These are phyloP conservation scores for Lateolabrax maculatus DNA, from an alignment of 2,797 vertebrate species.

Conservation along the genomic window DNA sequence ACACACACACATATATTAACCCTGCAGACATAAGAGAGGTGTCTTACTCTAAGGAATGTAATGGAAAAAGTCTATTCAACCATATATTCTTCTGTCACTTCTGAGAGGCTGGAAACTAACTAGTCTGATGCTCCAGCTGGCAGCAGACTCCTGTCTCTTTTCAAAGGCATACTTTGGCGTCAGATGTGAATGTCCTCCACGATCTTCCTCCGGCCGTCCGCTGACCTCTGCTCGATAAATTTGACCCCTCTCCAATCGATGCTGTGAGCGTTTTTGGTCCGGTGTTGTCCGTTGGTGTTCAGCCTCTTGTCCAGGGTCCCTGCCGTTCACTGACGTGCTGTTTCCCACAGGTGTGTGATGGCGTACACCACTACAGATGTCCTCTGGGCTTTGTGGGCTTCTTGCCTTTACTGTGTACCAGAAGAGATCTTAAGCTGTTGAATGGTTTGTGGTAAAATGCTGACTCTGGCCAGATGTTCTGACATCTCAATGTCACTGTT, in stretches of 20 bases:
- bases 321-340: background rate
- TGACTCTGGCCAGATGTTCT: background rate
- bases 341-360: background rate
- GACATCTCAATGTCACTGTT: background rate
- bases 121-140: background rate
- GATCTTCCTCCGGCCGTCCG: background rate
- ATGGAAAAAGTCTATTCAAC: background rate
- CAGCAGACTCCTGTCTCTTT: background rate
- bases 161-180: background rate
- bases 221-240: background rate
- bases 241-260: background rate
- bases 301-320: background rate
- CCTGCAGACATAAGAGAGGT: background rate
- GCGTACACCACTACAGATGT: background rate
- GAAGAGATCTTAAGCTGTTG: background rate
- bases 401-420: background rate
- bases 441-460: background rate
- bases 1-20: background rate
- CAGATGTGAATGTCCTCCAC: background rate
- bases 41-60: background rate
- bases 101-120: background rate
- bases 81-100: too few species aligned
- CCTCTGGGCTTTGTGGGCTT: background rate
- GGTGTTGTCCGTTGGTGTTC: background rate
- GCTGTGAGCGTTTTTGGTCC: background rate